A percentile compares a stretch with the other conserved stretches of the same genome.
Conservation (phyloP, 2,113 vertebrate genomes). For the Psammodynastes pulverulentus region DNA sequence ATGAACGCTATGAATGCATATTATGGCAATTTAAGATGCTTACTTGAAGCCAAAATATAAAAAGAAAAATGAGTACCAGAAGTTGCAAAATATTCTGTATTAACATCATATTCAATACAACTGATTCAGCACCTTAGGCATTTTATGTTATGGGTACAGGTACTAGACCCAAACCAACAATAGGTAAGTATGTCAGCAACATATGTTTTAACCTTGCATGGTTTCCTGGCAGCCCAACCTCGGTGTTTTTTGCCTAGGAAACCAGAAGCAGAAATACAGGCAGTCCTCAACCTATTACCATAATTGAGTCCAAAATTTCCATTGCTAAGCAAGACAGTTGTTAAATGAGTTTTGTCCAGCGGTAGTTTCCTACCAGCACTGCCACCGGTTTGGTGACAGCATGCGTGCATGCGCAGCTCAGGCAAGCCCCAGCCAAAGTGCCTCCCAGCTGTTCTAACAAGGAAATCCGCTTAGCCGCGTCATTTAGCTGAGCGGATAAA, state of each 20-base stretch:
- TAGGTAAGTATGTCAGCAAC: neutral
- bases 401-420: no score
- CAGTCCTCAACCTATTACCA: neutral
- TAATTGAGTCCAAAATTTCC: neutral
- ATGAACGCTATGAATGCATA: neutral
- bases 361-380: no score
- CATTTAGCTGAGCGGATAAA: no score
- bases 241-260: neutral
- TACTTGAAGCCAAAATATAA: neutral
- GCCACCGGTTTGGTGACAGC: no score
- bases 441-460: no score
- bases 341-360: neutral
- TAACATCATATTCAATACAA: neutral
- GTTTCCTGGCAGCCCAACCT: neutral
- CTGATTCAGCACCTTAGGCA: neutral
- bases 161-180: neutral
- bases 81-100: neutral
- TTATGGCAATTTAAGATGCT: neutral
- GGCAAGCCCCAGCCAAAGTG: no score
- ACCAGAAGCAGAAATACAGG: neutral
- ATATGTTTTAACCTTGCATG: neutral
- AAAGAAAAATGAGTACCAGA: neutral
- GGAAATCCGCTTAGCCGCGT: no score
- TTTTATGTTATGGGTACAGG: neutral
- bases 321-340: neutral